Conservation (phyloP, 2,113 vertebrate species). For the Agapornis roseicollis region DNA sequence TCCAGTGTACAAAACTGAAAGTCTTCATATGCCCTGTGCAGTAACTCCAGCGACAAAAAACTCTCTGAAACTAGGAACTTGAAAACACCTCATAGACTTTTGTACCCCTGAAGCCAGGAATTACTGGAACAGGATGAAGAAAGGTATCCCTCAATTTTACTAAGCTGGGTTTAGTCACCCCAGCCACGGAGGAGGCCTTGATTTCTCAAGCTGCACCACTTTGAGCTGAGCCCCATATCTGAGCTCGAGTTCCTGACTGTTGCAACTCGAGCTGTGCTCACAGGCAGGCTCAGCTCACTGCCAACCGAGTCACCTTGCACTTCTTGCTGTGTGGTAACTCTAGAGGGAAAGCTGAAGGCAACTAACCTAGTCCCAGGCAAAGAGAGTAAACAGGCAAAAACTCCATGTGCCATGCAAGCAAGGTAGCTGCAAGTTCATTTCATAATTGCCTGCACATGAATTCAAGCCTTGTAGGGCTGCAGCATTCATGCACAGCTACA, state of each 20-base stretch:
- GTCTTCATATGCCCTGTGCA: not conserved
- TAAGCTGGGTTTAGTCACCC: not conserved
- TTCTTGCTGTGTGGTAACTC: not conserved
- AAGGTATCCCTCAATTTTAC: not conserved
- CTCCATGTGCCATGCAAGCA: fast-evolving
- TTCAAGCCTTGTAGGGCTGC: not conserved
- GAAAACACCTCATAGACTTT: not conserved
- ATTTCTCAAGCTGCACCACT: not conserved
- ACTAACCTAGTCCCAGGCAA: not conserved
- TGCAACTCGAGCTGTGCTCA: not conserved
- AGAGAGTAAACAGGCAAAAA: not conserved
- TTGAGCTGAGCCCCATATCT: not conserved
- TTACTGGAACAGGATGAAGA: not conserved
- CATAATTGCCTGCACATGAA: not conserved
- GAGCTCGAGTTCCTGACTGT: not conserved
- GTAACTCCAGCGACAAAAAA: not conserved
- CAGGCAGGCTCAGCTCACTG: not conserved
- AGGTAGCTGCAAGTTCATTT: not conserved
- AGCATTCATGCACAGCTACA: not conserved
- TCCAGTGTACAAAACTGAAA: not conserved
- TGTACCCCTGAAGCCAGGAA: not conserved
- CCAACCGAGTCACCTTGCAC: not conserved
- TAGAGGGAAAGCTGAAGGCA: not conserved
- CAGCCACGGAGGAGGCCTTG: not conserved
- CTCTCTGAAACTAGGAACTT: not conserved